Percentiles rank a stretch among this genome's conserved stretches.
phyloP scores from a whole-genome alignment of 2,113 vertebrate species.

The Pandion haliaetus region DNA sequence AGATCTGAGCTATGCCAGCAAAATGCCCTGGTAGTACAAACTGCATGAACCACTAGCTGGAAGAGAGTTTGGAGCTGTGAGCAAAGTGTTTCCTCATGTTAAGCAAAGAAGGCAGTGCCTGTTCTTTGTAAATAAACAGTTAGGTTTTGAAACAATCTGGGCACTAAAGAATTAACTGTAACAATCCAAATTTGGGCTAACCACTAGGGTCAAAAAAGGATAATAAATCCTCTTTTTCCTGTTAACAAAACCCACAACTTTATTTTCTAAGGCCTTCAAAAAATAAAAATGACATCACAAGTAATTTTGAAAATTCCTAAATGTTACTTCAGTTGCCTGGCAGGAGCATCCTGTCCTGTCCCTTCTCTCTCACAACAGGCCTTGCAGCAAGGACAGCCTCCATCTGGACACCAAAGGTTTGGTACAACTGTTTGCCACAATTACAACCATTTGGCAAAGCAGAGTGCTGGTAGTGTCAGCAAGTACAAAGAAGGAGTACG shows the following conservation, averaged over 20 bases:
- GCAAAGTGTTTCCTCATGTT: constrained; percentile 18
- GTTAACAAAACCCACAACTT: not conserved
- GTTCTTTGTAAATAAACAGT: not conserved
- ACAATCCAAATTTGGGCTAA: not conserved
- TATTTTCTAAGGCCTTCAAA: constrained; percentile 16
- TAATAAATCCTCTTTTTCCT: constrained; percentile 12
- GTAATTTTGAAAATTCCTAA: not conserved
- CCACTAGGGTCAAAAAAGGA: not conserved
- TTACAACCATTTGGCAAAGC: not conserved
- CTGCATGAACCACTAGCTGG: not conserved
- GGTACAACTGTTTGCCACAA: not conserved
- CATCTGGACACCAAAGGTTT: not conserved
- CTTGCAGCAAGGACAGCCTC: not conserved
- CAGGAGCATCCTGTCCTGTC: not conserved
- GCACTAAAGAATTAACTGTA: not conserved
- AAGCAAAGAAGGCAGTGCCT: not conserved
- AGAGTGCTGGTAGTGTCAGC: not conserved
- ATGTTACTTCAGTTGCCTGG: not conserved
- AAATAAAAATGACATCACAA: not conserved
- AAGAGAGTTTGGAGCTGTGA: not conserved
- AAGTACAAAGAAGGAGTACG: not conserved
- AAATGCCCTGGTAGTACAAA: not conserved
- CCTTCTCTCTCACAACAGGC: not conserved
- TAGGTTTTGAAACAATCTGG: constrained; percentile 22
- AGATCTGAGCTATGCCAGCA: not conserved